Conservation (phyloP, 35 echinoderm and acorn worm species). For the Diadema setosum region DNA sequence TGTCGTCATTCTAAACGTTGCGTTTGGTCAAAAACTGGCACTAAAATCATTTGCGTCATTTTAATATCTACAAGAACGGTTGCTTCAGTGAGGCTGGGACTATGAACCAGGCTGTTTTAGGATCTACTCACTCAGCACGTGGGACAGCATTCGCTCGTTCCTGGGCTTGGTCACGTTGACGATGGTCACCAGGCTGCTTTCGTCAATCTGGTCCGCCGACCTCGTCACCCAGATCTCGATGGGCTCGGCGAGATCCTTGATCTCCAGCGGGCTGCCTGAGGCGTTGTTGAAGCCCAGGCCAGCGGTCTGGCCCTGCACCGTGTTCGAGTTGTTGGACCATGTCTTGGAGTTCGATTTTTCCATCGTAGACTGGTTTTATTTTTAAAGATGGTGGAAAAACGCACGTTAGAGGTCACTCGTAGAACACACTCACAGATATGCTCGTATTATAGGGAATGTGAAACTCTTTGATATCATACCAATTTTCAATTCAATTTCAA, state of each 20-base stretch:
- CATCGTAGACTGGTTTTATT: conserved; percentile 63
- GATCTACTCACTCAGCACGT: conserved; percentile 50
- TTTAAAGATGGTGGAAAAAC: too few relatives aligned
- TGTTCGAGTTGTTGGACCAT: conserved; percentile 63
- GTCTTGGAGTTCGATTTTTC: conserved; percentile 72
- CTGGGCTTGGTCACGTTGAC: conserved; percentile 46
- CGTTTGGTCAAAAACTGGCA: too few relatives aligned
- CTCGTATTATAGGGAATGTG: too few relatives aligned
- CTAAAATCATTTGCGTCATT: too few relatives aligned
- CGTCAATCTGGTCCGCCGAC: conserved; percentile 31
- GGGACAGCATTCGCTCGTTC: conserved; percentile 42
- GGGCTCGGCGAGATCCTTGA: conserved; percentile 64
- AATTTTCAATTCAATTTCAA: too few relatives aligned
- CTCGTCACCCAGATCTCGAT: conserved; percentile 59
- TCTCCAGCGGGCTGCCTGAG: conserved; percentile 45
- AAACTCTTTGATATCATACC: too few relatives aligned
- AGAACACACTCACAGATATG: too few relatives aligned
- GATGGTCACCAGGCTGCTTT: conserved; percentile 10
- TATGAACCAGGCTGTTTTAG: too few relatives aligned
- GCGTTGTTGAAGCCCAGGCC: conserved; percentile 63
- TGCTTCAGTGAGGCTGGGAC: too few relatives aligned
- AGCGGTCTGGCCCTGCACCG: conserved; percentile 49
- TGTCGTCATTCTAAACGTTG: too few relatives aligned
- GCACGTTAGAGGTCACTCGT: too few relatives aligned
- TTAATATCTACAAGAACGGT: too few relatives aligned